phyloP scores from a whole-genome alignment of 2,113 vertebrate genomes.

The Saccopteryx bilineata region DNA sequence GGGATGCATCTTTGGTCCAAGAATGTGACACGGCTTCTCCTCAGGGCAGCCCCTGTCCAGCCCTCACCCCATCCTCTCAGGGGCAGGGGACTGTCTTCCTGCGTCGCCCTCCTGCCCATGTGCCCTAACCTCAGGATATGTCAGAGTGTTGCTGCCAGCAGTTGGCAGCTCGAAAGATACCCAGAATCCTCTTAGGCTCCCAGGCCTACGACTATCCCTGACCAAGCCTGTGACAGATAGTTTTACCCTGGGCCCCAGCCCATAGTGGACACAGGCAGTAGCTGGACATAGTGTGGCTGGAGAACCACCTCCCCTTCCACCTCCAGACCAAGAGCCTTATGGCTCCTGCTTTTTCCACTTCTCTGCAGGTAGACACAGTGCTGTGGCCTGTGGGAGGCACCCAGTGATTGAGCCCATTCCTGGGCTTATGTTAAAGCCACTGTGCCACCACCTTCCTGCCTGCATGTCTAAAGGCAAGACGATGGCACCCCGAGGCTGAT shows the following conservation, averaged over 20 bases:
- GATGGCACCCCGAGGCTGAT: not conserved
- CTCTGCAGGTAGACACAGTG: not conserved
- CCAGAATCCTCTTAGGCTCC: not conserved
- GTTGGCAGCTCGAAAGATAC: not conserved
- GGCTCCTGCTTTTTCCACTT: not conserved
- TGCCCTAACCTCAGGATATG: conserved; percentile 5
- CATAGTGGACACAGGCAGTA: not conserved
- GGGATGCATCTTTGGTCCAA: not conserved
- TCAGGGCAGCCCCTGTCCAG: not conserved
- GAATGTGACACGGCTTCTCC: conserved; percentile 33
- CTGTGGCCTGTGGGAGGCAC: not conserved
- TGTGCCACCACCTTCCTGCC: not conserved
- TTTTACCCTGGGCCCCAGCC: not conserved
- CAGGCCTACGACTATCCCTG: not conserved
- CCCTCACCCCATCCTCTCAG: conserved; percentile 8
- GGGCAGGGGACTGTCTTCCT: not conserved
- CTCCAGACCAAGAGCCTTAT: not conserved
- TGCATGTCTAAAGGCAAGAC: not conserved
- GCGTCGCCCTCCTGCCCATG: not conserved
- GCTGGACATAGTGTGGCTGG: not conserved
- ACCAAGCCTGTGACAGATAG: not conserved
- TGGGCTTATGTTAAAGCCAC: not conserved
- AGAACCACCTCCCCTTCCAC: not conserved
- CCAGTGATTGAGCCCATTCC: not conserved
- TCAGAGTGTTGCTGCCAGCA: not conserved